Evolutionary conservation across 2,113 vertebrate species (phyloP).

Genomic region (Halichoeres trimaculatus): DNA sequence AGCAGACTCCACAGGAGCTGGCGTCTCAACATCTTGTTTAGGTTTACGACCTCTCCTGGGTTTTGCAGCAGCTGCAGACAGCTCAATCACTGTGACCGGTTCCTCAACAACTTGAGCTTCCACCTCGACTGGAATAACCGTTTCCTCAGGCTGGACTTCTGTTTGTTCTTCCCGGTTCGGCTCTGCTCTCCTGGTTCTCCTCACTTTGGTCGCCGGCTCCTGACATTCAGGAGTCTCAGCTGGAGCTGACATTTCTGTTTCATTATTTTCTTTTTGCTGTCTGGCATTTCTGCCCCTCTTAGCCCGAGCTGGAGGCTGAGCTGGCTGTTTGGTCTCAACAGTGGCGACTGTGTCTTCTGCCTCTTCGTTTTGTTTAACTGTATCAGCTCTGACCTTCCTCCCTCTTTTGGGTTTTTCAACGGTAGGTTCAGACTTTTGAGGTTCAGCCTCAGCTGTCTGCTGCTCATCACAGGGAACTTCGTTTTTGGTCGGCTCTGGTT

Average conservation of each 20-base stretch:
- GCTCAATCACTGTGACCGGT: constrained; percentile 2
- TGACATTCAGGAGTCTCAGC: neutral
- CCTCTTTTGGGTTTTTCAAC: constrained; percentile 56
- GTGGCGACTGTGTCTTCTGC: neutral
- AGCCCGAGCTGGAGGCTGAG: constrained; percentile 37
- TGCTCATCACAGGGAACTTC: constrained; percentile 7
- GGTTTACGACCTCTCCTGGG: constrained; percentile 50
- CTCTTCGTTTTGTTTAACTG: constrained; percentile 19
- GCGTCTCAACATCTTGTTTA: constrained; percentile 18
- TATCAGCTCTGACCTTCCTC: constrained; percentile 35
- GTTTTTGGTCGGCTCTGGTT: constrained; percentile 1
- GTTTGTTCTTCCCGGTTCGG: constrained; percentile 15
- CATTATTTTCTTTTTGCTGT: constrained; percentile 31
- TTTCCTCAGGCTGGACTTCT: constrained; percentile 20
- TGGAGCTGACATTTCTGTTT: neutral
- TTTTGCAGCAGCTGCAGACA: constrained; percentile 16
- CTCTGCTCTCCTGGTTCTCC: constrained; percentile 51
- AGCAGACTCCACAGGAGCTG: constrained; percentile 1
- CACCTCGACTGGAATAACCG: constrained; percentile 2
- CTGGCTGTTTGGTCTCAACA: constrained; percentile 22
- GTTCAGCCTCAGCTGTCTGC: neutral
- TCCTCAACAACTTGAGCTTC: constrained; percentile 13
- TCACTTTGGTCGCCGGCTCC: constrained; percentile 37
- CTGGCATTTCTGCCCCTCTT: constrained; percentile 60
- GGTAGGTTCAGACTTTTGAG: neutral